A percentile compares a stretch with the other conserved stretches of the same genome.
phyloP scores from a whole-genome alignment of 2,888 invertebrate species.

The Sminthurinus aureus region DNA sequence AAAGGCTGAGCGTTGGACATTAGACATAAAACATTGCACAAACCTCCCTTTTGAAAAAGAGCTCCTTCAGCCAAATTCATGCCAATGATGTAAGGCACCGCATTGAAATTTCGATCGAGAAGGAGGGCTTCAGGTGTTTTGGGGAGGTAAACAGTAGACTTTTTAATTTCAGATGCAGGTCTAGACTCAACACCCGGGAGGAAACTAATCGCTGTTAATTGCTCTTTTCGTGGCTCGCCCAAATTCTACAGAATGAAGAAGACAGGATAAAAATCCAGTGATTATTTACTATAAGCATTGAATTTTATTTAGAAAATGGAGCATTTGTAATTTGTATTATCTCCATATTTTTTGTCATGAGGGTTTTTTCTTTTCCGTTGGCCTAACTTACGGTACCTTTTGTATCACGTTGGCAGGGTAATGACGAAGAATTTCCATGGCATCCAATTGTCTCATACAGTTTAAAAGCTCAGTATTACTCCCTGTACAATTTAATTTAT shows the following conservation, averaged over 20 bases:
- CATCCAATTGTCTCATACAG: constrained; percentile 13
- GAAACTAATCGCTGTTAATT: constrained; percentile 31
- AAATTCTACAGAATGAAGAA: neutral
- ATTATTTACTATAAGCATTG: neutral
- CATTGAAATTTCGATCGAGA: neutral
- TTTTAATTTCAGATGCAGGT: neutral
- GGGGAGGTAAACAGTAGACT: constrained; percentile 15
- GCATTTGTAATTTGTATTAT: too few relatives aligned
- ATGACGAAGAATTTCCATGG: neutral
- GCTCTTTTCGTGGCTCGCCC: neutral
- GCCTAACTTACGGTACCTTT: constrained; percentile 17
- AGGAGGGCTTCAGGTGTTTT: neutral
- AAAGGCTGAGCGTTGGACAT: too few relatives aligned
- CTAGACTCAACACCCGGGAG: constrained; percentile 27
- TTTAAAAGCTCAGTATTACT: neutral
- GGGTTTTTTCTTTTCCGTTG: too few relatives aligned
- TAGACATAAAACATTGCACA: neutral
- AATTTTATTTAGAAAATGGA: too few relatives aligned
- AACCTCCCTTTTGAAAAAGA: constrained; percentile 12
- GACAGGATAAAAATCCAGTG: neutral
- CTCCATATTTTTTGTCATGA: neutral
- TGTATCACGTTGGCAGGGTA: constrained; percentile 12
- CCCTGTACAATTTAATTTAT: constrained; percentile 17
- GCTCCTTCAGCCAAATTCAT: constrained; percentile 19
- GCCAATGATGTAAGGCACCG: constrained; percentile 30